Evolutionary conservation across 1,140 invertebrate genomes (phyloP), one percentile per base, ranked within the genome.

Genomic region (Papilio dardanus): DNA sequence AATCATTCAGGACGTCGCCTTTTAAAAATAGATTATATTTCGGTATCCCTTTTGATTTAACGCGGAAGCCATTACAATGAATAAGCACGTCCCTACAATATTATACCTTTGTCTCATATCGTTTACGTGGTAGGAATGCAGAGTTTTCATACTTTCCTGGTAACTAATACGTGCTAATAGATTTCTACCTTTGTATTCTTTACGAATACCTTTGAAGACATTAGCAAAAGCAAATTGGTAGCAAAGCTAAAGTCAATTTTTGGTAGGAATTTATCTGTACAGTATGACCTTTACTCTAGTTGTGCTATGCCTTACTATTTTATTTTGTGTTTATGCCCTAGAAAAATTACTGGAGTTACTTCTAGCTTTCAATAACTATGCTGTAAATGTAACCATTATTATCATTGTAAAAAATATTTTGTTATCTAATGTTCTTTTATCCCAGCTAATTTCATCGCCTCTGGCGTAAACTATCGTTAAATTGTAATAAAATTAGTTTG

Each of bases 401-500:
- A 46, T 46, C 16, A 46, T 62, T 16, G 21, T 28, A n/a, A n/a
- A n/a, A n/a, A n/a, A n/a, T 62, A 24, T 12, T 21, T 46, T n/a
- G 14, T 16, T 33, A 24, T 69, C 3, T 24, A 35, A 35, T 62
- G 67, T 37, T 68, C 31, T 68, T 24, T 12, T 37, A 40, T 24
- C 35, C n/a, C 21, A 69, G 66, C 21, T 24, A 12, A 35, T 69
- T 69, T 40, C 16, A 35, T 8, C 31, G 67, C 66, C 21, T 24
- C 67, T 69, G 35, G 19, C 33, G 31, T 24, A 21, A 69, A 69
- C 21, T 69, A 35, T 69, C 67, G 33, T 69, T 42, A 69, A 69
- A 21, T 37, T 24, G 8, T 24, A 40, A 69, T 40, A 35, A 69
- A 69, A 24, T 40, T 42, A 3, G 33, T 33, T 40, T 19, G 31